Conservation (phyloP, 2,888 invertebrate species). For the Metacarcinus magister region DNA sequence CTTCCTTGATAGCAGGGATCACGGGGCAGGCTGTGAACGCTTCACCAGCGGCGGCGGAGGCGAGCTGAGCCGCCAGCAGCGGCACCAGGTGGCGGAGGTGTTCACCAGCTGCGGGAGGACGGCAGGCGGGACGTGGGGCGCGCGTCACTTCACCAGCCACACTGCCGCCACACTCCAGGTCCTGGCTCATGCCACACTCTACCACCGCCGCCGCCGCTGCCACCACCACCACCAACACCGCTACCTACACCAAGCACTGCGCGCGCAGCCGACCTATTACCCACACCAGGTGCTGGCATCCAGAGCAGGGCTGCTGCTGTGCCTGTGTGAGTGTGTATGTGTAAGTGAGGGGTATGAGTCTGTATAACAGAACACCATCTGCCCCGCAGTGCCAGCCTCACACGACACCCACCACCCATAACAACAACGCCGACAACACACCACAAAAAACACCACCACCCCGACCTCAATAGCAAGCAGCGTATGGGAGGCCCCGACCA, state of each 20-base stretch:
- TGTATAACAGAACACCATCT: neutral
- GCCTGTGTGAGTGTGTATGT: neutral
- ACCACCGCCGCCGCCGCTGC: constrained; percentile 61
- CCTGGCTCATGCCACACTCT: constrained; percentile 62
- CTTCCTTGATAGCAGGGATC: constrained; percentile 53
- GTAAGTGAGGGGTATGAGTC: neutral
- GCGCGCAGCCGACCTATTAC: constrained; percentile 68
- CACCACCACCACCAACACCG: constrained; percentile 27
- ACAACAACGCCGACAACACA: constrained; percentile 3
- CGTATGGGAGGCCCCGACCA: constrained; percentile 17
- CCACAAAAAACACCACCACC: constrained; percentile 16
- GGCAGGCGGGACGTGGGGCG: constrained; percentile 69
- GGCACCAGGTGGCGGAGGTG: constrained; percentile 43
- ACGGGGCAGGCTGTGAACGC: neutral
- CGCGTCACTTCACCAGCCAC: constrained; percentile 74
- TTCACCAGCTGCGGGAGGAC: constrained; percentile 40
- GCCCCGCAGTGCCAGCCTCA: constrained; percentile 32
- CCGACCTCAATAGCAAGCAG: constrained; percentile 11
- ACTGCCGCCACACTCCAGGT: constrained; percentile 64
- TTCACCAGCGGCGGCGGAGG: constrained; percentile 37
- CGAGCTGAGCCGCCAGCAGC: constrained; percentile 33
- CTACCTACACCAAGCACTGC: constrained; percentile 54
- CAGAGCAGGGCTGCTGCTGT: neutral
- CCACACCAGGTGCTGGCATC: constrained; percentile 48
- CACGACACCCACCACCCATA: neutral